phyloP scores from a whole-genome alignment of 1,140 invertebrate genomes.

The Alviniconcha marisindica region DNA sequence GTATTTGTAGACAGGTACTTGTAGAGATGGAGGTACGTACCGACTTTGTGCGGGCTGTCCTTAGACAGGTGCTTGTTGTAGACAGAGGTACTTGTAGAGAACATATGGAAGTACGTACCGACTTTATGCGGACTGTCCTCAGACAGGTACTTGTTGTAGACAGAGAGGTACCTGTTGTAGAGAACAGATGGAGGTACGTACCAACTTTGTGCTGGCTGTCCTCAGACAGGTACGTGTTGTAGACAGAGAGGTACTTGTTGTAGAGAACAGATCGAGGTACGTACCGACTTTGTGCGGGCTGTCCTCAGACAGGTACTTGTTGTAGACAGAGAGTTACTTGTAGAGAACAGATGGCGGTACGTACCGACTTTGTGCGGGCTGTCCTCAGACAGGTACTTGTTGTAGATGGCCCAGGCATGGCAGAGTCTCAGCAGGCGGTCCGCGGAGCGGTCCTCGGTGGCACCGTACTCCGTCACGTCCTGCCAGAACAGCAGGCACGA shows the following conservation, averaged over 20 bases:
- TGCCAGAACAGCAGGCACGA: conserved; percentile 72
- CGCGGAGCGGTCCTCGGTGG: conserved; percentile 66
- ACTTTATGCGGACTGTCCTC: conserved; percentile 61
- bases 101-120: no score
- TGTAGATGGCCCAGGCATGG: conserved; percentile 75
- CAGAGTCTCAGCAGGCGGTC: conserved; percentile 71
- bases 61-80: conserved; percentile 71
- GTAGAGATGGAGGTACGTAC: no score
- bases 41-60: conserved; percentile 61
- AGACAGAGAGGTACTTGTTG: no score
- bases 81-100: no score
- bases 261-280: no score
- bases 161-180: no score
- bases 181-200: no score
- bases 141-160: conserved; percentile 72
- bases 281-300: conserved; percentile 65
- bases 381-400: conserved; percentile 67
- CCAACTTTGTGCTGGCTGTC: conserved; percentile 64
- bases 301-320: conserved; percentile 67
- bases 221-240: conserved; percentile 69
- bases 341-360: no score
- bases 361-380: conserved; percentile 64
- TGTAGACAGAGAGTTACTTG: no score
- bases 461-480: conserved; percentile 73
- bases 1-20: no score